phyloP scores from a whole-genome alignment of 2,797 vertebrate genomes.

The Gymnoscopelus microlampas region DNA sequence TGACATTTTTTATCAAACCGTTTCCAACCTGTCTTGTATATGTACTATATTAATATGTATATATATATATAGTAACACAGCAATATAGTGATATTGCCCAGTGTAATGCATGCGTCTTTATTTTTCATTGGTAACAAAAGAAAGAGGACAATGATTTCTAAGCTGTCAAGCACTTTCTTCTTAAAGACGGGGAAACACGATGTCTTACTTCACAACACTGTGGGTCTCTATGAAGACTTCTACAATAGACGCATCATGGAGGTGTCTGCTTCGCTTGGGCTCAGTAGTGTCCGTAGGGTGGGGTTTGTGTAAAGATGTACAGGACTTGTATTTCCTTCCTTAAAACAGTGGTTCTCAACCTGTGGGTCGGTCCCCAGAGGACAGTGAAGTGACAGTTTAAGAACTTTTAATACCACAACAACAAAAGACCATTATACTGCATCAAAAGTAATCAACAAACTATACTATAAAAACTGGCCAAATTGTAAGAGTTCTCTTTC shows the following conservation, averaged over 20 bases:
- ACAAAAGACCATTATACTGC: too few species aligned
- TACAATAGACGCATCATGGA: slow-evolving; percentile 7
- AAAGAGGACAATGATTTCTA: slow-evolving; percentile 43
- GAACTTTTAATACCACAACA: too few species aligned
- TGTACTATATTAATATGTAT: slow-evolving; percentile 68
- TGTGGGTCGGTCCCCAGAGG: too few species aligned
- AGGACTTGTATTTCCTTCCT: slow-evolving; percentile 20
- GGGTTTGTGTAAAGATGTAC: slow-evolving; percentile 45
- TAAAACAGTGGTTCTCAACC: too few species aligned
- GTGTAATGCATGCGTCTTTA: slow-evolving; percentile 78
- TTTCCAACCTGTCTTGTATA: slow-evolving; percentile 45
- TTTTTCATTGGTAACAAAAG: slow-evolving; percentile 39
- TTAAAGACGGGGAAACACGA: slow-evolving; percentile 52
- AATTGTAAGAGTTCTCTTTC: neutral
- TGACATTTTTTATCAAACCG: slow-evolving; percentile 72
- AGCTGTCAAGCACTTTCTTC: slow-evolving; percentile 52
- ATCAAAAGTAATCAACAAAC: too few species aligned
- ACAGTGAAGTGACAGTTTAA: too few species aligned
- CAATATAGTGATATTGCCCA: slow-evolving; percentile 72
- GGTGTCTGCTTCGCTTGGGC: slow-evolving; percentile 36
- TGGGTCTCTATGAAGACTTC: slow-evolving; percentile 50
- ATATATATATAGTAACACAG: slow-evolving; percentile 71
- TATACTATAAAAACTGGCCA: too few species aligned
- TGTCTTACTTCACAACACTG: slow-evolving; percentile 77
- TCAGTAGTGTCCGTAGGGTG: slow-evolving; percentile 33